Evolutionary conservation across 2,113 vertebrate species (phyloP).

Genomic region (Bungarus multicinctus): DNA sequence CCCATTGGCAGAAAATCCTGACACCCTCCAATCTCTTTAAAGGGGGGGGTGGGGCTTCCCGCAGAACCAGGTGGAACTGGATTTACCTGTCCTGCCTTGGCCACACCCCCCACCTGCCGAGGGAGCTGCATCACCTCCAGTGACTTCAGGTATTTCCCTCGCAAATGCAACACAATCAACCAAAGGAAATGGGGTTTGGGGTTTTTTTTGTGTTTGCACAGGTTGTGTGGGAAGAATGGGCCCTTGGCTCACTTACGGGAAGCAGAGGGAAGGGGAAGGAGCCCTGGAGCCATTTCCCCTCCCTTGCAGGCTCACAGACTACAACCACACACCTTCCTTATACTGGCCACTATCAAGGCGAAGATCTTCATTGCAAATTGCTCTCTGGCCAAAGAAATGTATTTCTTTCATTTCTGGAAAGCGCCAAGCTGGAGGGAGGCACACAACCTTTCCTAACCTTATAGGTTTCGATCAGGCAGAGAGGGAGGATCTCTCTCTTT

Average conservation of each 20-base stretch:
- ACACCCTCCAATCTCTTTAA: conserved; percentile 19
- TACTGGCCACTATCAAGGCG: neutral
- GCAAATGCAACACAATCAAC: neutral
- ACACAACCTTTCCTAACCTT: neutral
- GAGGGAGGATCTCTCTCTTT: neutral
- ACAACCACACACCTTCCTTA: neutral
- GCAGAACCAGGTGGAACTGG: conserved; percentile 56
- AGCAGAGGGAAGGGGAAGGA: fast-evolving
- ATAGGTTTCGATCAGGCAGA: neutral
- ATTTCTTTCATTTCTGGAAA: neutral
- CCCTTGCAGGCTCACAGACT: neutral
- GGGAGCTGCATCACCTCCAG: conserved; percentile 57
- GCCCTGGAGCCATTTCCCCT: neutral
- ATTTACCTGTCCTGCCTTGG: conserved; percentile 57
- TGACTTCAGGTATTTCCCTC: conserved; percentile 55
- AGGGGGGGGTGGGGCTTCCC: conserved; percentile 57
- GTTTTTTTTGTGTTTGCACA: neutral
- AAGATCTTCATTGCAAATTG: neutral
- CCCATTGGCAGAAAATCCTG: neutral
- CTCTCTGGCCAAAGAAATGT: neutral
- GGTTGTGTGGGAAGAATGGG: neutral
- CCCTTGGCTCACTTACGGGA: neutral
- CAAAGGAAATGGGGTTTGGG: neutral
- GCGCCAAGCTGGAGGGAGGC: neutral
- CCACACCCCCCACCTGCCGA: neutral